Percentiles rank a stretch among this genome's conserved stretches.
Evolutionary conservation across 2,113 vertebrate genomes (phyloP).

Genomic region (Gopherus evgoodei): DNA sequence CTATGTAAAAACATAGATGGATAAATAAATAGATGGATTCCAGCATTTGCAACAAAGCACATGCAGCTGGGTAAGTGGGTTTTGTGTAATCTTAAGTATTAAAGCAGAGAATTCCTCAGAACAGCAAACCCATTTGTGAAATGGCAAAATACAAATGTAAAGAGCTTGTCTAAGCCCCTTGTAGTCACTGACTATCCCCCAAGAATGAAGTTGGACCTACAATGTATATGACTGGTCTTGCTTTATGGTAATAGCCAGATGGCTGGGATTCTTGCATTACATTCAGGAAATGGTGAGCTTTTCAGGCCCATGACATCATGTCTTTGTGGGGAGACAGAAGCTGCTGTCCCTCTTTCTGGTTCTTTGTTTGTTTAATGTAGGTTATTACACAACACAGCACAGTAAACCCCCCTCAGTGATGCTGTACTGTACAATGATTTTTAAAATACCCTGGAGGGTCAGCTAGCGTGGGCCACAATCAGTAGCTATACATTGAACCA

Average conservation of each 20-base stretch:
- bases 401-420: not conserved
- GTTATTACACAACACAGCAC: not conserved
- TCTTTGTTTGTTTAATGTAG: not conserved
- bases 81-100: not conserved
- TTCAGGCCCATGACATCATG: not conserved
- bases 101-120: not conserved
- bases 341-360: rapidly evolving
- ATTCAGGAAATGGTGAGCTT: not conserved
- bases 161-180: not conserved
- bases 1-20: not conserved
- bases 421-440: rapidly evolving
- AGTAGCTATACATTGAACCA: rapidly evolving
- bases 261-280: not conserved
- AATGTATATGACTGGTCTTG: not conserved
- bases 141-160: not conserved
- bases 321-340: not conserved
- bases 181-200: rapidly evolving
- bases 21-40: not conserved
- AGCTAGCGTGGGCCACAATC: not conserved
- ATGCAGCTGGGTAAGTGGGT: rapidly evolving
- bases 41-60: not conserved
- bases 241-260: rapidly evolving
- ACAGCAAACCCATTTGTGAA: rapidly evolving
- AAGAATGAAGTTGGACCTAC: rapidly evolving
- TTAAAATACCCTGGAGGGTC: not conserved